A percentile compares a stretch with the other conserved stretches of the same genome.
These are phyloP conservation scores for Chlorospingus semifuscus DNA, from an alignment of 2,797 vertebrate genomes.

Conservation along the genomic window DNA sequence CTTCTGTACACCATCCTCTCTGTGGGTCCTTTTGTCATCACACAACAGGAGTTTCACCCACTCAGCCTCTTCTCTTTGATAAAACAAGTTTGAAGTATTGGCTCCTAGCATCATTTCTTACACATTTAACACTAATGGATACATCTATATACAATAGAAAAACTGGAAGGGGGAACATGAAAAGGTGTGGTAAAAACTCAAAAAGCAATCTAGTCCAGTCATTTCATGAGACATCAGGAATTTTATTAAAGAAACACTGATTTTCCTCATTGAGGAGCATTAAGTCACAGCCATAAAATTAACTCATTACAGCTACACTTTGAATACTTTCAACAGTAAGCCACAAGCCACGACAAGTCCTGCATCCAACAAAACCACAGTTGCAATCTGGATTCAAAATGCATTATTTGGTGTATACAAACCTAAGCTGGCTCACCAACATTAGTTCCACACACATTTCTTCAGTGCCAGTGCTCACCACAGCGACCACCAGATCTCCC, in stretches of 20 bases:
- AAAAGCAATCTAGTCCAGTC: neutral
- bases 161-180: neutral
- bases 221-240: neutral
- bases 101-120: neutral
- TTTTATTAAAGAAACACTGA: neutral
- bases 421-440: neutral
- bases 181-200: neutral
- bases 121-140: neutral
- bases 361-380: neutral
- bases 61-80: neutral
- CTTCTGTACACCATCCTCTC: neutral
- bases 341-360: neutral
- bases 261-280: neutral
- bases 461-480: neutral
- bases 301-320: neutral
- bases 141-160: neutral
- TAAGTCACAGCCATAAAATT: neutral
- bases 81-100: neutral
- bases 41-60: neutral
- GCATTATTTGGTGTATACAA: neutral
- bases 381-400: neutral
- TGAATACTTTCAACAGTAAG: neutral
- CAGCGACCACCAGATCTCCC: neutral
- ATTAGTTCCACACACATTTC: accelerated
- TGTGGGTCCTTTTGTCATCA: neutral